Evolutionary conservation across 2,113 vertebrate genomes (phyloP).

Genomic region (Recurvirostra avosetta): DNA sequence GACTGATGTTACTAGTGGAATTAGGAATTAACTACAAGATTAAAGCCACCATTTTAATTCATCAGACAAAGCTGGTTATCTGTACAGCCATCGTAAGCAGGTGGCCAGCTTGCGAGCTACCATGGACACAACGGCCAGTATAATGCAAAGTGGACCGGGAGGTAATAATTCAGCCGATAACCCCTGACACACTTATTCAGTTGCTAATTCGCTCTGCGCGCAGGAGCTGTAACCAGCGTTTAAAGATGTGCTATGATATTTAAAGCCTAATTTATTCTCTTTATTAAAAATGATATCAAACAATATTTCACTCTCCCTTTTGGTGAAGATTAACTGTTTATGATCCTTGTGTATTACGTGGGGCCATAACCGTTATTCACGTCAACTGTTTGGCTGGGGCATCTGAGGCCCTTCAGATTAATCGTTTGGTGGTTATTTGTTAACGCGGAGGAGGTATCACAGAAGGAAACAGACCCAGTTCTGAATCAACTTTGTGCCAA

Average conservation of each 20-base stretch:
- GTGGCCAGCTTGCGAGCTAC: conserved; percentile 31
- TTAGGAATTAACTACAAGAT: conserved; percentile 57
- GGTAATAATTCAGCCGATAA: conserved; percentile 70
- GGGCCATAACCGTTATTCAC: background rate
- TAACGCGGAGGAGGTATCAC: background rate
- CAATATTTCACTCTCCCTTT: conserved; percentile 57
- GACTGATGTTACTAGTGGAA: conserved; percentile 23
- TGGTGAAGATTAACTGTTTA: conserved; percentile 58
- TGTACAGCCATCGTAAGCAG: background rate
- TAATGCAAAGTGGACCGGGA: conserved; percentile 35
- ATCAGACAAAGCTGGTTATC: conserved; percentile 57
- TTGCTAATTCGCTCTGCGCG: conserved; percentile 2
- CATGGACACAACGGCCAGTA: background rate
- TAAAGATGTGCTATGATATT: conserved; percentile 46
- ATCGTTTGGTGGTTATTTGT: background rate
- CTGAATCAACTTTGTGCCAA: background rate
- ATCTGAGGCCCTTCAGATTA: background rate
- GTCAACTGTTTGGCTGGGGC: background rate
- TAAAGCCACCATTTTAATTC: conserved; percentile 39
- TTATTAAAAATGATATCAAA: conserved; percentile 66
- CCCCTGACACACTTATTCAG: conserved; percentile 51
- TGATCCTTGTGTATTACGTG: background rate
- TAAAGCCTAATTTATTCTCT: conserved; percentile 64
- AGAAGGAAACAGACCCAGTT: background rate
- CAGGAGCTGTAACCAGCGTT: conserved; percentile 2